A percentile compares a stretch with the other conserved stretches of the same genome.
Conservation (phyloP, 2,113 vertebrate species). For the Daubentonia madagascariensis region DNA sequence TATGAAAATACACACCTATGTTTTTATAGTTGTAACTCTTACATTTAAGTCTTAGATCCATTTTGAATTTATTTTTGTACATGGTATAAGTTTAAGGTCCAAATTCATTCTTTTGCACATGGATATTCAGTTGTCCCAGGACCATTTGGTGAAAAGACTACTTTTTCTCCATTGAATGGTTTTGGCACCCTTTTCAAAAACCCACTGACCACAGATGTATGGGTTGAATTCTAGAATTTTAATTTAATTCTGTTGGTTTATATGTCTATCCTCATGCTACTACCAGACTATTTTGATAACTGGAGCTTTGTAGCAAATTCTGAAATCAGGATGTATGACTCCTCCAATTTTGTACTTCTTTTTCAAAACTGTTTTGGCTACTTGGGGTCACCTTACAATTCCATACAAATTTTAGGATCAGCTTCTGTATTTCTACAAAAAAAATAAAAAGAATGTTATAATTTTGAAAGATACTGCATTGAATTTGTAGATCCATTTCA, state of each 20-base stretch:
- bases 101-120: neutral
- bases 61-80: neutral
- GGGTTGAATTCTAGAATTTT: neutral
- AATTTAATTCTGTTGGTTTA: neutral
- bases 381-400: neutral
- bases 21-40: neutral
- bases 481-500: neutral
- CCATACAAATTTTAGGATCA: neutral
- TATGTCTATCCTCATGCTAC: neutral
- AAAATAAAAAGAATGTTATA: neutral
- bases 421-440: neutral
- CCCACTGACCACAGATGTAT: neutral
- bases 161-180: neutral
- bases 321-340: neutral
- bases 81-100: neutral
- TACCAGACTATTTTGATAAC: neutral
- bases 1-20: neutral
- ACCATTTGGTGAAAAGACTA: neutral
- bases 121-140: neutral
- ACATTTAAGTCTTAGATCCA: neutral
- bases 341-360: neutral
- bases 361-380: neutral
- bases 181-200: neutral
- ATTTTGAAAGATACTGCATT: neutral
- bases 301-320: neutral